A percentile compares a stretch with the other conserved stretches of the same genome.
These are phyloP conservation scores for Oikopleura albicans DNA, from an alignment of 23 tunicate genomes.

Conservation along the genomic window DNA sequence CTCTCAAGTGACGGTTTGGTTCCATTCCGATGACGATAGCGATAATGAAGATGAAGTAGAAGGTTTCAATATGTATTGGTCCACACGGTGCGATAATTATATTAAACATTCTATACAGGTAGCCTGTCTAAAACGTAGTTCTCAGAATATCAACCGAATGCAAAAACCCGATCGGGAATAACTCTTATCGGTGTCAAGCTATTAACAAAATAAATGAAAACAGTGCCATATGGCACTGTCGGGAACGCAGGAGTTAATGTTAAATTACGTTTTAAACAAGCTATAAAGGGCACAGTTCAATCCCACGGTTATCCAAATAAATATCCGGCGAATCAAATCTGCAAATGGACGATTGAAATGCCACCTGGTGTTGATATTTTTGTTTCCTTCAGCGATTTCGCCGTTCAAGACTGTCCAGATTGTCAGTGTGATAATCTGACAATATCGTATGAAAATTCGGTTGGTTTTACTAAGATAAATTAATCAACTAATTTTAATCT, in stretches of 20 bases:
- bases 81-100: background rate
- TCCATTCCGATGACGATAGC: background rate
- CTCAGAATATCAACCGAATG: no score
- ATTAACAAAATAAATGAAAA: no score
- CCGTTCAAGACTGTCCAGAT: constrained; percentile 36
- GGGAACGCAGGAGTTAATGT: no score
- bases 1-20: background rate
- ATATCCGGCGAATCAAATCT: constrained; percentile 40
- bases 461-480: no score
- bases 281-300: constrained; percentile 21
- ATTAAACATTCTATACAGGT: background rate
- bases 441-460: no score
- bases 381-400: constrained; percentile 38
- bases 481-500: no score
- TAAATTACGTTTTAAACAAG: no score
- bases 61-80: background rate
- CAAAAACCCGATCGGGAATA: no score
- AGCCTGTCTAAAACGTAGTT: constrained; percentile 44
- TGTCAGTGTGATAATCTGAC: background rate
- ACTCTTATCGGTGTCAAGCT: no score
- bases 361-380: constrained; percentile 51
- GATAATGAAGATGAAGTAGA: background rate
- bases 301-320: constrained; percentile 65
- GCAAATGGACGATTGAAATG: constrained; percentile 80
- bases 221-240: no score